These are phyloP conservation scores for Podarcis cretensis DNA, from an alignment of 2,113 vertebrate species.

Conservation along the genomic window DNA sequence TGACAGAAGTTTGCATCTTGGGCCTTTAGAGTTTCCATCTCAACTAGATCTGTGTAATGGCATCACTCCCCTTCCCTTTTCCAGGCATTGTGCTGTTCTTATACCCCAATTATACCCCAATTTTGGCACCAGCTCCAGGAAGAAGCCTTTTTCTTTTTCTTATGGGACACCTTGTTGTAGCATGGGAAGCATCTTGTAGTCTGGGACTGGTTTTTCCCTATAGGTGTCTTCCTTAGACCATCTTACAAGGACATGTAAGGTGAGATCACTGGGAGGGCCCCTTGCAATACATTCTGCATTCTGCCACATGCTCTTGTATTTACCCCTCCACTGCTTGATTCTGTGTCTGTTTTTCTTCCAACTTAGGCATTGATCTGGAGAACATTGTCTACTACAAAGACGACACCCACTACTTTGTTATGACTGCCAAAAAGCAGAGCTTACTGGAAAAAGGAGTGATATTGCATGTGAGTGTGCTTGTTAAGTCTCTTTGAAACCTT, in stretches of 20 bases:
- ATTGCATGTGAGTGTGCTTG: conserved; percentile 85
- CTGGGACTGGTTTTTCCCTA: neutral
- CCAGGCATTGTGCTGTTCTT: neutral
- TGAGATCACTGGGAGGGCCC: neutral
- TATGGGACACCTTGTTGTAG: neutral
- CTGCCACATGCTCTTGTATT: neutral
- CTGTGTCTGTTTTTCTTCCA: conserved; percentile 48
- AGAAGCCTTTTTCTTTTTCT: neutral
- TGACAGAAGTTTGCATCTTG: neutral
- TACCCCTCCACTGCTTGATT: neutral
- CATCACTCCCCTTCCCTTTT: neutral
- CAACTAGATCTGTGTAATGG: neutral
- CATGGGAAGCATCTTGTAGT: no score
- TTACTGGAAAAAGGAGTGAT: conserved; percentile 98
- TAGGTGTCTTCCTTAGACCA: neutral
- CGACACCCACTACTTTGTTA: conserved; percentile 99
- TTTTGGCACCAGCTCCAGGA: neutral
- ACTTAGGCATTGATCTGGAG: conserved; percentile 95
- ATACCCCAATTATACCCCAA: neutral
- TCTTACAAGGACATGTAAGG: neutral
- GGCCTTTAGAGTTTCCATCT: neutral
- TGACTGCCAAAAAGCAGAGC: conserved; percentile 99
- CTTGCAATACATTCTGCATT: neutral
- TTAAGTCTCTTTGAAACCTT: neutral
- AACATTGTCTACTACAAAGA: conserved; percentile 99